Evolutionary conservation across 2,888 invertebrate species (phyloP).

Genomic region (Polyommatus iphigenia): DNA sequence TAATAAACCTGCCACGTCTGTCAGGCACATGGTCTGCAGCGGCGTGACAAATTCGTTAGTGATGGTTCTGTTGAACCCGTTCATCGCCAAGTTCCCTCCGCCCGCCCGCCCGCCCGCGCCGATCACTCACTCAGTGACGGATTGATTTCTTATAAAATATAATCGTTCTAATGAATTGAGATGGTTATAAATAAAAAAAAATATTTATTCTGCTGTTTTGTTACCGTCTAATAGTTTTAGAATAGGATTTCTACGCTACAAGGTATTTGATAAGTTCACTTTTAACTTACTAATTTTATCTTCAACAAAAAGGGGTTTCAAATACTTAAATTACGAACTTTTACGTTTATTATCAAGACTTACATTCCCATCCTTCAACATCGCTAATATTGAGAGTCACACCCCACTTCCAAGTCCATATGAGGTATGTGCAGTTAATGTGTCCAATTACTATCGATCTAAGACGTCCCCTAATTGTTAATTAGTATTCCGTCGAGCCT

Average conservation of each 20-base stretch:
- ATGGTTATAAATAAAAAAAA: background rate
- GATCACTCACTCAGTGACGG: background rate
- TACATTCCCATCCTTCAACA: too few species aligned
- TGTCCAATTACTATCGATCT: constrained; percentile 31
- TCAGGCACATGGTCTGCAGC: constrained; percentile 24
- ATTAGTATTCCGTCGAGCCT: constrained; percentile 38
- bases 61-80: constrained; percentile 45
- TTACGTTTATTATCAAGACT: too few species aligned
- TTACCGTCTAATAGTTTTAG: too few species aligned
- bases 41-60: constrained; percentile 53
- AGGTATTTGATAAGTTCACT: too few species aligned
- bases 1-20: constrained; percentile 35
- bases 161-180: background rate
- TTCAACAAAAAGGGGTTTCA: too few species aligned
- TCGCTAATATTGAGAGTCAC: too few species aligned
- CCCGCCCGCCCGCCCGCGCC: constrained; percentile 31
- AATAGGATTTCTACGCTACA: too few species aligned
- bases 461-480: constrained; percentile 37
- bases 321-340: too few species aligned
- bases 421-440: background rate
- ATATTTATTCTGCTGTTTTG: too few species aligned
- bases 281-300: too few species aligned
- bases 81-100: constrained; percentile 43
- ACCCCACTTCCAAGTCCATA: background rate
- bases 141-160: constrained; percentile 9